Percentiles rank a stretch among this genome's conserved stretches.
Evolutionary conservation across 2,888 invertebrate genomes (phyloP).

Genomic region (Thumatha senex): DNA sequence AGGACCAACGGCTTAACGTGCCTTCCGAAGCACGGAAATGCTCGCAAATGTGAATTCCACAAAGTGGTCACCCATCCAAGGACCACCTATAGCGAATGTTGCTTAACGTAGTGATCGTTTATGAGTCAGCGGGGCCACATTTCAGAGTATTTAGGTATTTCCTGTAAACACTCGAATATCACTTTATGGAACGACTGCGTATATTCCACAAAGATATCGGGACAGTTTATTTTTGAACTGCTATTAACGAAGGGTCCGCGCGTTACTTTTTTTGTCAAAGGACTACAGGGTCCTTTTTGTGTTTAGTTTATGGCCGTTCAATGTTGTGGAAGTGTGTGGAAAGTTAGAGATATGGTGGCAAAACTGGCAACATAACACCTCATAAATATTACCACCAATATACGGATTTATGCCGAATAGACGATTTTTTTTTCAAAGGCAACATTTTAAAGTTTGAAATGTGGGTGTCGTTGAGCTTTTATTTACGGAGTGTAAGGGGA

Average conservation of each 20-base stretch:
- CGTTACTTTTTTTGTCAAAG: constrained; percentile 41
- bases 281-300: constrained; percentile 58
- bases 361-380: constrained; percentile 54
- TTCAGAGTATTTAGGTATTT: not conserved
- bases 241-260: constrained; percentile 34
- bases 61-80: too few species aligned
- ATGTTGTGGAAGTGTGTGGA: constrained; percentile 76
- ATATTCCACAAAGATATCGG: constrained; percentile 28
- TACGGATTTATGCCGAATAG: constrained; percentile 46
- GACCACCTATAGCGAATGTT: too few species aligned
- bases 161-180: not conserved
- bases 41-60: too few species aligned
- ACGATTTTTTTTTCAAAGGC: constrained; percentile 6
- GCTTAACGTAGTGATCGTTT: too few species aligned
- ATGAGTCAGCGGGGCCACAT: too few species aligned
- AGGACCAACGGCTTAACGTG: too few species aligned
- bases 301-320: constrained; percentile 65
- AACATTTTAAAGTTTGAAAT: constrained; percentile 25
- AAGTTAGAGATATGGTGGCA: constrained; percentile 62
- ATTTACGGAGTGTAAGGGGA: constrained; percentile 18
- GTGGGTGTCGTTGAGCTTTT: constrained; percentile 23
- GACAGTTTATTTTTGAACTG: constrained; percentile 33
- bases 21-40: too few species aligned
- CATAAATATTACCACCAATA: constrained; percentile 66
- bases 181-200: constrained; percentile 14